Conservation (phyloP, 2,113 vertebrate species). For the Amphiprion ocellaris region DNA sequence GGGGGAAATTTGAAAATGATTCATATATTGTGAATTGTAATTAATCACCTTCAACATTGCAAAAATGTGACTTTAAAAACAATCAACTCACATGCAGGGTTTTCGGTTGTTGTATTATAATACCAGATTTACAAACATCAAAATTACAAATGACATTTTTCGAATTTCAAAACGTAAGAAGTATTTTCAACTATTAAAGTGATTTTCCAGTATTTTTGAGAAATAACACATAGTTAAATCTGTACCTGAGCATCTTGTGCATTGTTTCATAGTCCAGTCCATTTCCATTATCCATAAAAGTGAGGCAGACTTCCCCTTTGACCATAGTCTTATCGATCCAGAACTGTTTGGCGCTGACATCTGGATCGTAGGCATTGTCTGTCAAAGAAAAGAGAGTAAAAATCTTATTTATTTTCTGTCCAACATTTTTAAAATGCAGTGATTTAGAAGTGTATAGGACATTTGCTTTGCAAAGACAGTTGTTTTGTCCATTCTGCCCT, state of each 20-base stretch:
- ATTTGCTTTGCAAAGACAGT: background rate
- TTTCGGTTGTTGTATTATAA: too few species aligned
- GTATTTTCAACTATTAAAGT: background rate
- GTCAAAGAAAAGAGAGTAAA: constrained; percentile 7
- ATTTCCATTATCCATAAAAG: constrained; percentile 93
- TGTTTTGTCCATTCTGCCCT: background rate
- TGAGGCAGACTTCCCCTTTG: constrained; percentile 86
- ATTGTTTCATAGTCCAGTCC: constrained; percentile 90
- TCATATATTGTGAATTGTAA: too few species aligned
- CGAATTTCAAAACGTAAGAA: background rate
- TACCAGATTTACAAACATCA: too few species aligned
- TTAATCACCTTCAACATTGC: too few species aligned
- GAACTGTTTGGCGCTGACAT: constrained; percentile 93
- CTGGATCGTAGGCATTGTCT: constrained; percentile 98
- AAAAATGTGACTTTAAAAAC: too few species aligned
- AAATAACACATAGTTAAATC: background rate
- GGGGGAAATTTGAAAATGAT: background rate
- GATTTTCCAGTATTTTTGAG: background rate
- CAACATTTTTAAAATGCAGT: background rate
- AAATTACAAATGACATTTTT: too few species aligned
- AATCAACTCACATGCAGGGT: too few species aligned
- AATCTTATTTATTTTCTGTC: too few species aligned
- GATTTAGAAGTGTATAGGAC: background rate
- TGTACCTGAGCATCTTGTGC: constrained; percentile 96
- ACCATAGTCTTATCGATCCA: constrained; percentile 96